phyloP scores from a whole-genome alignment of 1,140 invertebrate genomes.

The Harlomillsia oculata region DNA sequence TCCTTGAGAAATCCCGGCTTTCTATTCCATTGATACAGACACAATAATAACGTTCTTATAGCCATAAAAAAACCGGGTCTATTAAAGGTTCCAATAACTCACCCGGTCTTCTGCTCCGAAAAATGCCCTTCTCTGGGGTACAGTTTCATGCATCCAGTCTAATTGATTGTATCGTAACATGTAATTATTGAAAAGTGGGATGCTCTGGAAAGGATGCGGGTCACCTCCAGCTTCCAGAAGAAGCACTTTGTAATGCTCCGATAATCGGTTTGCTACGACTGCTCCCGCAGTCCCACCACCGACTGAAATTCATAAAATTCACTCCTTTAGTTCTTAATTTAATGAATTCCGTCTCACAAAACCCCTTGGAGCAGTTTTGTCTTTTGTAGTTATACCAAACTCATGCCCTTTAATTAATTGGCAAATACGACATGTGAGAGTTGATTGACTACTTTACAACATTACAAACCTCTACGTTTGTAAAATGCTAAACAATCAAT shows the following conservation, averaged over 20 bases:
- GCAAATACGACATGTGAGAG: too few species aligned
- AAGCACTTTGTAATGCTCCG: conserved; percentile 16
- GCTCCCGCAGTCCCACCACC: conserved; percentile 17
- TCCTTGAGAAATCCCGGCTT: conserved; percentile 13
- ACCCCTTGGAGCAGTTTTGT: too few species aligned
- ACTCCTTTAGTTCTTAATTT: neutral
- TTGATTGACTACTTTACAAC: too few species aligned
- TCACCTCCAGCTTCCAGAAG: conserved; percentile 22
- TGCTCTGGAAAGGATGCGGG: conserved; percentile 17
- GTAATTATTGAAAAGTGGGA: conserved; percentile 12
- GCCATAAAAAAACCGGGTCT: too few species aligned
- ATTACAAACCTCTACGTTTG: too few species aligned
- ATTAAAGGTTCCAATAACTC: neutral
- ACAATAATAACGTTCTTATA: too few species aligned
- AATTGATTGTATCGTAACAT: conserved; percentile 9
- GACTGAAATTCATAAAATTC: conserved; percentile 11
- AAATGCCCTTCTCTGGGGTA: conserved; percentile 18
- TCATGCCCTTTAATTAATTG: too few species aligned
- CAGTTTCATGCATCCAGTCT: conserved; percentile 24
- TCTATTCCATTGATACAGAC: too few species aligned
- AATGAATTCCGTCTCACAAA: too few species aligned
- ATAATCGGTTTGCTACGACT: conserved; percentile 12
- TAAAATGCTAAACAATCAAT: too few species aligned
- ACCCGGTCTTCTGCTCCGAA: neutral
- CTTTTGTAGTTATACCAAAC: too few species aligned